Base-by-base conservation (phyloP, 1,140 invertebrate genomes). In the Cataglyphis hispanica region DNA sequence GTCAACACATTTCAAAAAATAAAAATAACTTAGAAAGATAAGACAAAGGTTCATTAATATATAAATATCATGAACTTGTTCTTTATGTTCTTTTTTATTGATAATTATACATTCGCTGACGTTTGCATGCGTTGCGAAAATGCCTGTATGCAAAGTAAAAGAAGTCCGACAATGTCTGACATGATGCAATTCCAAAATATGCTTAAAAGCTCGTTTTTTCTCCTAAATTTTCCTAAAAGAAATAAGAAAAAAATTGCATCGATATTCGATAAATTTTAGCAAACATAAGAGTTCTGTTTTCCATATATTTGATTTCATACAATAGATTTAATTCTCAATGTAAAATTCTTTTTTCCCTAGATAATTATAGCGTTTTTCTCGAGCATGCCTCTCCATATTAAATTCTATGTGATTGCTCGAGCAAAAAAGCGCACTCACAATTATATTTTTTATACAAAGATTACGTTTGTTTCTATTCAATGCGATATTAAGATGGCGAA, bases 31-130 rank as follows among this genome's bases (percentile, higher is more conserved):
- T 19, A 25, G 22, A 40, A 5, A 50, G 37, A 2, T 61, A 76
- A 61, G 10, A 27, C 7, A 46, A 61, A 61, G 16, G 34, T n/a
- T 8, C 10, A 72, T 76, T 76, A 37, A n/a, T n/a, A n/a, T n/a
- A n/a, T n/a, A n/a, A 76, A 40, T 16, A 6, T 4, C 56, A 16
- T 22, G 16, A 37, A 16, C 25, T 0, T 5, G 31, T 1, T 53
- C 10, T 72, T 72, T 69, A 8, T 46, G 3, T 5, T n/a, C 53
- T 50, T 25, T 53, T 72, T 58, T 37, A 31, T 53, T 11, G 13
- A 34, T 56, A 43, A 63, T 76, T 76, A 11, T 46, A 43, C 60
- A 16, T 37, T 3, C 16, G 75, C 58, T 63, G 37, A 77, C 25
- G 27, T 1, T 0, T 11, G 5, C 58, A 43, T 7, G 10, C 1